Evolutionary conservation across 2,797 vertebrate genomes (phyloP).

Genomic region (Anabas testudineus): DNA sequence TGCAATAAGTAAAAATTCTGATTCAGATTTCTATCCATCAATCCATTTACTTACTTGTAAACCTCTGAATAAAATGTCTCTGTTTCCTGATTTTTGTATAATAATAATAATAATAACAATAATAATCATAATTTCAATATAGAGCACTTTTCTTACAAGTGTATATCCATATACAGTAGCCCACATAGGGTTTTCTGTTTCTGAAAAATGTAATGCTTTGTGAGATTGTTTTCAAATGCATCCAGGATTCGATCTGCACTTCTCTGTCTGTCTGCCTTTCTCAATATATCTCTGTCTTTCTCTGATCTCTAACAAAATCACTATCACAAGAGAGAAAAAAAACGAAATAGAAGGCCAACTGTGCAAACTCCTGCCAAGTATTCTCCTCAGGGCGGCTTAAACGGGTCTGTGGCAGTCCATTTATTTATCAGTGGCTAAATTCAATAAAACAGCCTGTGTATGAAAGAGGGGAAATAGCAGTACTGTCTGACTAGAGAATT

Average conservation of each 20-base stretch:
- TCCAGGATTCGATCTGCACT: conserved; percentile 83
- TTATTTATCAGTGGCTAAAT: conserved; percentile 94
- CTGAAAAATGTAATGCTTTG: conserved; percentile 86
- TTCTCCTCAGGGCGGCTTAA: conserved; percentile 88
- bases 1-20: neutral
- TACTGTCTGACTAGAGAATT: conserved; percentile 86
- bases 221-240: conserved; percentile 85
- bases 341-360: conserved; percentile 51
- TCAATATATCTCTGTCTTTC: conserved; percentile 25
- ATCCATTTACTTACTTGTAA: conserved; percentile 9
- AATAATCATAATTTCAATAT: too few relatives aligned
- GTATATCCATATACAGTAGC: neutral
- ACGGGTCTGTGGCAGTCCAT: conserved; percentile 89
- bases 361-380: conserved; percentile 84
- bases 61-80: conserved; percentile 2
- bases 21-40: conserved; percentile 37
- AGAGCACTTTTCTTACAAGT: too few relatives aligned
- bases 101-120: too few relatives aligned
- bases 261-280: conserved; percentile 22
- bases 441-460: conserved; percentile 92
- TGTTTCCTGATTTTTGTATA: conserved; percentile 5
- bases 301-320: conserved; percentile 52
- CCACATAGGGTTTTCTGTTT: conserved; percentile 57
- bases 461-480: conserved; percentile 92
- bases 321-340: conserved; percentile 36